phyloP scores from a whole-genome alignment of 2,888 invertebrate genomes.

The Netelia inedita region DNA sequence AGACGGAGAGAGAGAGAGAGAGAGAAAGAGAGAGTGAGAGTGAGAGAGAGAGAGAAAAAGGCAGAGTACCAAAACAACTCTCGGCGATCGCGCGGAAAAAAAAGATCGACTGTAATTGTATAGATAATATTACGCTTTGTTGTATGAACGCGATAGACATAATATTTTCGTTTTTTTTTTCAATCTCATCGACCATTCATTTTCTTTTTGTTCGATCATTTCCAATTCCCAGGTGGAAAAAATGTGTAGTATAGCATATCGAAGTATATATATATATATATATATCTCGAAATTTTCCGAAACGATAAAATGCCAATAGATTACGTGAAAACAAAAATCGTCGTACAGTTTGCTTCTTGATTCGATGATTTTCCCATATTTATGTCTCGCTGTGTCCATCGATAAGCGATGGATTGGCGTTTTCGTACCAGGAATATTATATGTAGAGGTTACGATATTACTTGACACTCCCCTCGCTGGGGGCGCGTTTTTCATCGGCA shows the following conservation, averaged over 20 bases:
- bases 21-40: conserved; percentile 42
- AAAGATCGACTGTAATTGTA: conserved; percentile 63
- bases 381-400: too few relatives aligned
- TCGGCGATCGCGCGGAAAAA: conserved; percentile 47
- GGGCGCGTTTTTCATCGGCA: too few relatives aligned
- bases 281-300: background rate
- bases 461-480: too few relatives aligned
- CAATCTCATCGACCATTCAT: conserved; percentile 74
- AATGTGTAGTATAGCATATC: background rate
- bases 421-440: too few relatives aligned
- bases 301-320: background rate
- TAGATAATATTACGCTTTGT: conserved; percentile 73
- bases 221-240: background rate
- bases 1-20: conserved; percentile 42
- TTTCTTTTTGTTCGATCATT: conserved; percentile 59
- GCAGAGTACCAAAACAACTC: conserved; percentile 30
- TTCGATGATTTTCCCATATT: too few relatives aligned
- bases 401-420: too few relatives aligned
- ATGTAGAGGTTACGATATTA: too few relatives aligned
- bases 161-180: conserved; percentile 60
- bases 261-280: background rate
- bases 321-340: too few relatives aligned
- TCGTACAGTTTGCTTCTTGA: too few relatives aligned
- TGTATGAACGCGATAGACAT: conserved; percentile 70
- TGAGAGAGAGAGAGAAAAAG: conserved; percentile 20